Base-by-base conservation (phyloP, 2,888 invertebrate species). In the Allophyes oxyacanthae region DNA sequence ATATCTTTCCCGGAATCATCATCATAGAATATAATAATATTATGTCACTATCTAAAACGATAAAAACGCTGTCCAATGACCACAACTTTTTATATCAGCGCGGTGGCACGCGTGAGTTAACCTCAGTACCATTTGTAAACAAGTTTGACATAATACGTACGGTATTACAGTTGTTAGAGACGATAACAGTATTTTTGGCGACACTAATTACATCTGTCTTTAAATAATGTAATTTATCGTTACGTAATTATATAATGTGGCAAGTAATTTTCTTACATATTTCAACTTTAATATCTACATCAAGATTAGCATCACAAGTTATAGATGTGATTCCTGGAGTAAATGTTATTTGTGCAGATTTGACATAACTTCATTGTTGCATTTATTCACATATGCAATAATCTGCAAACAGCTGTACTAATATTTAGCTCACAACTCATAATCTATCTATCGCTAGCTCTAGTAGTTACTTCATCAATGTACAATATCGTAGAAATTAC, bases 71-170 rank as follows among this genome's bases (percentile, higher is more conserved):
- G 14, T 41, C 25, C 26, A 51, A 48, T 48, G 40, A 38, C 41
- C 44, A 65, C 66, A 52, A 52, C 6, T 66, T 66, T 28, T 67
- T 67, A 26, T 60, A 41, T 13, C 15, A 34, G 28, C 7, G 14
- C 30, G n/a, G 2, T 38, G 33, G 45, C 55, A 55, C 44, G 49
- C 52, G 41, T 52, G 38, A 66, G 25, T 68, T 52, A 50, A 52
- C 41, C 55, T 42, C 45, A 38, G 26, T 36, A 49, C 61, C 13
- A 66, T 61, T 72, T 55, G 68, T 72, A 72, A 68, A 68, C 68
- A 72, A 61, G 73, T 56, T 72, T 64, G 49, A 52, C 49, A 72
- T 67, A 61, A 67, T 55, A 56, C 42, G 55, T 41, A 54, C 50
- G n/a, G n/a, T n/a, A n/a, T n/a, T n/a, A n/a, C n/a, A 26, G 14